A percentile compares a stretch with the other conserved stretches of the same genome.
phyloP scores from a whole-genome alignment of 2,888 invertebrate species.

The Neria commutata region DNA sequence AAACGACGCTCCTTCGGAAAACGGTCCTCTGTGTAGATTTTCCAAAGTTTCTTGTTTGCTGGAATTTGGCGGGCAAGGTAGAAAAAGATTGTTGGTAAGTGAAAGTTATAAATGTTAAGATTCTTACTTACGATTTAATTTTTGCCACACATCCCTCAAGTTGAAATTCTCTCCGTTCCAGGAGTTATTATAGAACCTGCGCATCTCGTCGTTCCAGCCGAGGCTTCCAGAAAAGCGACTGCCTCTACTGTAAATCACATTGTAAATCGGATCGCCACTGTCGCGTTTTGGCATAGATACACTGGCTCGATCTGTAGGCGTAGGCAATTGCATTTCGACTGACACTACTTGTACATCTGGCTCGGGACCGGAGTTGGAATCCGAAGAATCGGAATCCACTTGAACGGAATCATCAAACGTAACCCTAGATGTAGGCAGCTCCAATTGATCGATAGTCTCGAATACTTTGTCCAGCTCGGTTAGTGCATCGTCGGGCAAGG shows the following conservation, averaged over 20 bases:
- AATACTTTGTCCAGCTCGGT: conserved; percentile 35
- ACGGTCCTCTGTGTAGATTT: conserved; percentile 50
- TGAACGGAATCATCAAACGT: conserved; percentile 24
- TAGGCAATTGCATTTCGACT: too few species aligned
- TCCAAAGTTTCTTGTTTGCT: conserved; percentile 48
- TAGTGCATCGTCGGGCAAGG: conserved; percentile 28
- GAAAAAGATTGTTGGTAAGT: not conserved
- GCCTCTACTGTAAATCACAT: conserved; percentile 33
- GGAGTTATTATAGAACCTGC: conserved; percentile 70
- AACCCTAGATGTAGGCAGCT: conserved; percentile 1
- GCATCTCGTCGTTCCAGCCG: conserved; percentile 65
- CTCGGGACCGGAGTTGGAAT: conserved; percentile 14
- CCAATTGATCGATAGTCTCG: conserved; percentile 36
- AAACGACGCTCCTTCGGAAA: conserved; percentile 41
- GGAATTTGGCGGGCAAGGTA: conserved; percentile 1
- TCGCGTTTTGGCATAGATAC: conserved; percentile 9
- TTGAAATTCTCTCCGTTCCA: conserved; percentile 71
- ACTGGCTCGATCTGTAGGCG: not conserved
- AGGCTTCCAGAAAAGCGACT: conserved; percentile 30
- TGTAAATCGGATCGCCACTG: conserved; percentile 18
- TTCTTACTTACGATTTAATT: conserved; percentile 73
- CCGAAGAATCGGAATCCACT: too few species aligned
- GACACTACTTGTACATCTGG: conserved; percentile 18
- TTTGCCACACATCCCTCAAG: conserved; percentile 65
- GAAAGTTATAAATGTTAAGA: not conserved